Percentiles rank a stretch among this genome's conserved stretches.
Evolutionary conservation across 1,140 invertebrate species (phyloP).

Genomic region (Meloidogyne hapla): DNA sequence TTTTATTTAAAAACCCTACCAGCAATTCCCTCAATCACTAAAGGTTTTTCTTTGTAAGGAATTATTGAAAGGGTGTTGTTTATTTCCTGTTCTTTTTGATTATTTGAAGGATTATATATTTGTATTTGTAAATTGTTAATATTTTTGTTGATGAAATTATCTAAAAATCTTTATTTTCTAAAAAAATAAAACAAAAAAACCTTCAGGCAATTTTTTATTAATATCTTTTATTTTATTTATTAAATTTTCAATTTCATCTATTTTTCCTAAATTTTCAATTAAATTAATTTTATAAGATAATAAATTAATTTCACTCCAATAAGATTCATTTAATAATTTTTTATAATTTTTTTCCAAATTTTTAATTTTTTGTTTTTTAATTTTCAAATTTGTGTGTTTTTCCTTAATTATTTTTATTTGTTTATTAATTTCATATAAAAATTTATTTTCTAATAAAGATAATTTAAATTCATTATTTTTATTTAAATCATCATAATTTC

Average conservation of each 20-base stretch:
- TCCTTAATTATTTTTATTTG: background rate
- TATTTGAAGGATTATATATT: too few relatives aligned
- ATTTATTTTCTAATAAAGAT: slow-evolving; percentile 7
- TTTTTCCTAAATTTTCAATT: background rate
- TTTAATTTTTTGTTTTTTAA: background rate
- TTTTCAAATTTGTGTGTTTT: too few relatives aligned
- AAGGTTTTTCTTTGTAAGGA: slow-evolving; percentile 13
- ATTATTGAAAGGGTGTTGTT: background rate
- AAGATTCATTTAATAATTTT: slow-evolving; percentile 6
- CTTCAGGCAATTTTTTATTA: background rate
- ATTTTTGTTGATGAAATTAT: too few relatives aligned
- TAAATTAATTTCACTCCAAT: background rate
- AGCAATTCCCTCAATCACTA: too few relatives aligned
- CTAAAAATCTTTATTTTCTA: too few relatives aligned
- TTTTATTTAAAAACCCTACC: too few relatives aligned
- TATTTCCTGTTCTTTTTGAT: background rate
- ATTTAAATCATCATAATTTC: background rate
- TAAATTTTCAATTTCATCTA: background rate
- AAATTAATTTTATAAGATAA: background rate
- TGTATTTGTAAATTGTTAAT: too few relatives aligned
- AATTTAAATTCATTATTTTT: background rate
- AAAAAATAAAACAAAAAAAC: too few relatives aligned
- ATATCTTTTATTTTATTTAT: slow-evolving; percentile 1
- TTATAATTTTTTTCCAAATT: slow-evolving; percentile 7
- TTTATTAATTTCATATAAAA: background rate